Conservation (phyloP, 2,797 vertebrate species). For the Molossus molossus region DNA sequence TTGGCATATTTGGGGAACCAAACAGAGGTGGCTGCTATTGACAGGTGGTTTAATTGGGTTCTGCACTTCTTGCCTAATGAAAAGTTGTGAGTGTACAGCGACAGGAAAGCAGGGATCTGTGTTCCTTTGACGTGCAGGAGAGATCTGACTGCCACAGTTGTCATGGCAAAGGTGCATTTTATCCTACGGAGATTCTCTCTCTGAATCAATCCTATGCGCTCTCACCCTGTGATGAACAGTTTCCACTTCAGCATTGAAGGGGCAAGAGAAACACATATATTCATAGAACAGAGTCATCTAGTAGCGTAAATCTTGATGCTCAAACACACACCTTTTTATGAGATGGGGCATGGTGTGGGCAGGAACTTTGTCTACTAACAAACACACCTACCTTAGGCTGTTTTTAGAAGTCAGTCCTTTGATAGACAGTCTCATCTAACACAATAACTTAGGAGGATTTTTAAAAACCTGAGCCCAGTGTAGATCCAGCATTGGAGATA, state of each 20-base stretch:
- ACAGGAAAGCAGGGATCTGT: not conserved
- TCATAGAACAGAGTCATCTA: not conserved
- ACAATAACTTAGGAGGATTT: not conserved
- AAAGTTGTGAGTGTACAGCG: not conserved
- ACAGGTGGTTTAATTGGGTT: not conserved
- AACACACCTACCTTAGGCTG: not conserved
- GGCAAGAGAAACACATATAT: not conserved
- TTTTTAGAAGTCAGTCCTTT: not conserved
- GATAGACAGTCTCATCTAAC: not conserved
- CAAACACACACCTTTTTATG: not conserved
- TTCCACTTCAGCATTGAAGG: not conserved
- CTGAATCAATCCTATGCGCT: not conserved
- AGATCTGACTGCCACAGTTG: not conserved
- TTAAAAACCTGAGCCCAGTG: not conserved
- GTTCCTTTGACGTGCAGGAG: not conserved
- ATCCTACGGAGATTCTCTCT: not conserved
- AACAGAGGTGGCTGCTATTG: not conserved
- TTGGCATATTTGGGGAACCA: not conserved
- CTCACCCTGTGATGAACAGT: not conserved
- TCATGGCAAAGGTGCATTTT: not conserved
- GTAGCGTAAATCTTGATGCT: not conserved
- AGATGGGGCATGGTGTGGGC: fast-evolving
- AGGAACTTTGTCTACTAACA: not conserved
- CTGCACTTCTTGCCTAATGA: not conserved
- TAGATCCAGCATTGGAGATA: not conserved